Conservation (phyloP, 2,797 vertebrate genomes). For the Ctenopoma multispine region DNA sequence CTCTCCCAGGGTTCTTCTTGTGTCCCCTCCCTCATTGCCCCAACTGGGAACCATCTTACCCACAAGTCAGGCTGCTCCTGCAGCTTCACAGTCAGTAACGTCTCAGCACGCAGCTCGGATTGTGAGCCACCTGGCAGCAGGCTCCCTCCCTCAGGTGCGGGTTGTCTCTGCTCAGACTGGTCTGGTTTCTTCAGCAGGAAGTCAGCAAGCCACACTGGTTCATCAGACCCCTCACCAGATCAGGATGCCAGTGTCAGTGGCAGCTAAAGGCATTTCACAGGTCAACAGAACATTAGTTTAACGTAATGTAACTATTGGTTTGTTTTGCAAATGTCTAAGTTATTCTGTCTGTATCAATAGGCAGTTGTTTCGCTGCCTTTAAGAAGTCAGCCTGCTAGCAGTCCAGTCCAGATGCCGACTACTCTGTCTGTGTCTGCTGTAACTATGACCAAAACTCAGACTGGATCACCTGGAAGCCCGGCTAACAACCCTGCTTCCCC, state of each 20-base stretch:
- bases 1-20: constrained; percentile 89
- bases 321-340: background rate
- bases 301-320: background rate
- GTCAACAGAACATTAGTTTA: constrained; percentile 70
- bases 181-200: constrained; percentile 78
- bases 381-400: constrained; percentile 85
- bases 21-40: constrained; percentile 93
- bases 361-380: constrained; percentile 92
- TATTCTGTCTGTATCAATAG: constrained; percentile 65
- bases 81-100: constrained; percentile 79
- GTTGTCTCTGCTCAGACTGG: constrained; percentile 90
- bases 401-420: constrained; percentile 84
- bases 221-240: constrained; percentile 90
- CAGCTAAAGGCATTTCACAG: constrained; percentile 92
- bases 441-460: constrained; percentile 85
- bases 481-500: constrained; percentile 79
- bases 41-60: constrained; percentile 93
- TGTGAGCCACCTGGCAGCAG: constrained; percentile 85
- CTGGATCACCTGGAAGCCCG: constrained; percentile 86
- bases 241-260: constrained; percentile 88
- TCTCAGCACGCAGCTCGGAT: constrained; percentile 85
- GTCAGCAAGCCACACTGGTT: constrained; percentile 86
- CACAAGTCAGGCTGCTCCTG: constrained; percentile 80
- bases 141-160: constrained; percentile 92
- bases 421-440: constrained; percentile 87